Base-by-base conservation (phyloP, 2,888 invertebrate species). In the Alloplasta piceator region DNA sequence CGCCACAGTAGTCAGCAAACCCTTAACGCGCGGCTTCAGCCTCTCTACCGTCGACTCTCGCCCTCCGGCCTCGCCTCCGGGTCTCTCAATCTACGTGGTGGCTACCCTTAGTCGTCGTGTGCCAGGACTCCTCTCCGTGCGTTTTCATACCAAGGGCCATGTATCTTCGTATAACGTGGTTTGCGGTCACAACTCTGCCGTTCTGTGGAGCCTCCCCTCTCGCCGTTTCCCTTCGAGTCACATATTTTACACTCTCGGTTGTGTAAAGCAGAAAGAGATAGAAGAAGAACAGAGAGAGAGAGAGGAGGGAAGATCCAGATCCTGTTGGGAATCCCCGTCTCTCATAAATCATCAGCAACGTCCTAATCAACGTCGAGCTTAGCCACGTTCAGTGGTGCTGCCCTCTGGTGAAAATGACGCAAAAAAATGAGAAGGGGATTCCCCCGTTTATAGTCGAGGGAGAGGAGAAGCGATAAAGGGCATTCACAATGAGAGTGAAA, bases 331-430 rank as follows among this genome's bases (percentile, higher is more conserved):
- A 81, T 81, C 73, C 78, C 46, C 71, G 78, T 81, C 48, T 74
- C 78, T 67, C 75, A 81, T 81, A 81, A 81, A 81, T 81, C 81
- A 81, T 81, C 81, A 81, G 81, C 60, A 60, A 71, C 71, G 81
- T 81, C 81, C 81, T 81, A 81, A 81, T 81, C 81, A 81, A 81
- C 81, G 81, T 81, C 81, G 81, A 78, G 81, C 71, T 78, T 71
- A 26, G 78, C 74, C 74, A 74, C 74, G 56, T 26, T 66, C 66
- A 48, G 68, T 58, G 68, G n/a, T 67, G 64, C 38, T 61, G 60
- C 52, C 3, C 46, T 55, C 14, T 10, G 12, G 56, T 50, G 46
- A 14, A 14, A 43, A 26, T 26, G 26, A 26, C 43, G 4, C 43
- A 4, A 10, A 43, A 10, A 43, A 9, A 43, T 10, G 43, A 6